These are phyloP conservation scores for Progne subis DNA, from an alignment of 2,113 vertebrate species.

Conservation along the genomic window DNA sequence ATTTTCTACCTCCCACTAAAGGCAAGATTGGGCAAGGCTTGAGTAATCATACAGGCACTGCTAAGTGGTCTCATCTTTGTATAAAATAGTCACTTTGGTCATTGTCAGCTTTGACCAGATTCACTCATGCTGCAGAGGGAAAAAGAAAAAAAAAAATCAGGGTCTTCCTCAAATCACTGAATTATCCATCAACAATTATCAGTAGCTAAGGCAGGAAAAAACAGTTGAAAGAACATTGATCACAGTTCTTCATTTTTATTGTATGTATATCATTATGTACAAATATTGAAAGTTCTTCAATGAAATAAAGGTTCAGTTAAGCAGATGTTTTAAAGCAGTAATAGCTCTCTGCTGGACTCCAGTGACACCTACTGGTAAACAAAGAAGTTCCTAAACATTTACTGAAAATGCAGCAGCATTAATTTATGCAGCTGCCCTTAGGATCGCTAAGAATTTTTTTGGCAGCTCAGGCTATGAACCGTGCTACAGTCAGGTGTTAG, in stretches of 20 bases:
- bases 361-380: conserved; percentile 64
- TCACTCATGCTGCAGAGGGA: background rate
- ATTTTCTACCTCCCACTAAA: background rate
- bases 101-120: background rate
- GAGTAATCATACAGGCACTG: background rate
- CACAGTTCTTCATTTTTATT: background rate
- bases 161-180: background rate
- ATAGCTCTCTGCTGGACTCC: conserved; percentile 11
- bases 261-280: background rate
- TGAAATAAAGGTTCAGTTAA: background rate
- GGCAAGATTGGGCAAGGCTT: background rate
- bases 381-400: background rate
- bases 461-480: background rate
- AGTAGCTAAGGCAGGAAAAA: background rate
- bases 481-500: background rate
- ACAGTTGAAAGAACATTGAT: background rate
- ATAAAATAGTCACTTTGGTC: background rate
- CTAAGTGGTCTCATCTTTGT: background rate
- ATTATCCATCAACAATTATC: background rate
- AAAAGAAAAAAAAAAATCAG: background rate
- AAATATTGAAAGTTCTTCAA: background rate
- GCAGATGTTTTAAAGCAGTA: background rate
- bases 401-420: background rate
- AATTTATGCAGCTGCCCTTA: background rate
- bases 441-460: background rate